Conservation (phyloP, 2,888 invertebrate species). For the Drosophila rubida region DNA sequence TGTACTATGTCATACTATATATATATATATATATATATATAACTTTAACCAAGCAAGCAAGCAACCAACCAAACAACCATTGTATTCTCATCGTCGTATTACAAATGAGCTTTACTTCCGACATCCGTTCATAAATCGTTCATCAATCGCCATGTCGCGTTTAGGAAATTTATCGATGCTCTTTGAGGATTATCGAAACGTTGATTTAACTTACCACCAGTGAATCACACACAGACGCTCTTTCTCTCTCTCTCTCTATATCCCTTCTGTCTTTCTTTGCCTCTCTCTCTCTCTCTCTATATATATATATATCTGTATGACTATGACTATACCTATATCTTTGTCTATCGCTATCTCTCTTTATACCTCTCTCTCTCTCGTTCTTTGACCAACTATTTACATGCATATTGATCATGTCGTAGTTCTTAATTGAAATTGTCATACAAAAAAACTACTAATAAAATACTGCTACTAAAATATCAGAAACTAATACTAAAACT, state of each 20-base stretch:
- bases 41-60: slow-evolving; percentile 5
- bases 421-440: slow-evolving; percentile 58
- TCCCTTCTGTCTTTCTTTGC: slow-evolving; percentile 5
- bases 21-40: slow-evolving; percentile 26
- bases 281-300: slow-evolving; percentile 13
- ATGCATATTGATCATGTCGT: slow-evolving; percentile 65
- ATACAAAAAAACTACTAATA: slow-evolving; percentile 37
- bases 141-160: slow-evolving; percentile 14
- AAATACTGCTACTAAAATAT: slow-evolving; percentile 18
- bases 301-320: no score
- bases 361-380: slow-evolving; percentile 9
- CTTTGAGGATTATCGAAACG: slow-evolving; percentile 6
- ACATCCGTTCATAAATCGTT: slow-evolving; percentile 25
- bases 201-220: slow-evolving; percentile 8
- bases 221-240: slow-evolving; percentile 12
- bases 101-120: slow-evolving; percentile 19
- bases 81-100: slow-evolving; percentile 17
- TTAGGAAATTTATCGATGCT: neutral
- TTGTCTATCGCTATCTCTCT: slow-evolving; percentile 22
- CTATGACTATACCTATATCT: slow-evolving; percentile 8
- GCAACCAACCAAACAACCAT: slow-evolving; percentile 16
- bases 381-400: slow-evolving; percentile 32
- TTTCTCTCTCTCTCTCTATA: slow-evolving; percentile 8
- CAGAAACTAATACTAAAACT: slow-evolving; percentile 6
- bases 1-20: slow-evolving; percentile 43